These are phyloP conservation scores for Eupsilia transversa DNA, from an alignment of 2,888 invertebrate genomes.

Conservation along the genomic window DNA sequence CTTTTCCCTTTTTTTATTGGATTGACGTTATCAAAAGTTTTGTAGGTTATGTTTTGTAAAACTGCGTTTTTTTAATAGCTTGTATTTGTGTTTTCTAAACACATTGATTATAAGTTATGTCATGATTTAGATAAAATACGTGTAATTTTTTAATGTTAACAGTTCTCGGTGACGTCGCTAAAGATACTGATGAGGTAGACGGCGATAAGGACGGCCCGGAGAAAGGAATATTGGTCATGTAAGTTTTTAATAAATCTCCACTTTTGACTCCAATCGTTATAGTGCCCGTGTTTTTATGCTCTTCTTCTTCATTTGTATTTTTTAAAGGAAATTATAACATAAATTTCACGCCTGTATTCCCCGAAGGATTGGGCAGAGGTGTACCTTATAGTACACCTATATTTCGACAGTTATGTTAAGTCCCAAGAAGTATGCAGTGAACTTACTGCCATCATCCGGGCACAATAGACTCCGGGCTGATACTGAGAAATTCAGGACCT, in stretches of 20 bases:
- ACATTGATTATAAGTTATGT: background rate
- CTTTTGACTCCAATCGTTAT: background rate
- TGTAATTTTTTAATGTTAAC: slow-evolving; percentile 33
- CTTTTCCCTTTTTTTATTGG: background rate
- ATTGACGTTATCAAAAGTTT: slow-evolving; percentile 8
- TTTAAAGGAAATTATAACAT: background rate
- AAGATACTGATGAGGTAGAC: slow-evolving; percentile 71
- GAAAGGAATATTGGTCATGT: slow-evolving; percentile 81
- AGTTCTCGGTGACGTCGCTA: slow-evolving; percentile 80
- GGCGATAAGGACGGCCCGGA: slow-evolving; percentile 75
- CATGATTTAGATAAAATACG: background rate
- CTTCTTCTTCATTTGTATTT: background rate
- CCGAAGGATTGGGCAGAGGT: background rate
- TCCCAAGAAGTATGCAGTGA: background rate
- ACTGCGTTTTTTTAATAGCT: background rate
- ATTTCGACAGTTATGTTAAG: background rate
- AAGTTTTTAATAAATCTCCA: slow-evolving; percentile 59
- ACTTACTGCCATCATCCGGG: background rate
- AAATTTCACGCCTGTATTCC: background rate
- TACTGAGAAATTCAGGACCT: background rate
- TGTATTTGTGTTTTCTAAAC: background rate
- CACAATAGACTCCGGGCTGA: background rate
- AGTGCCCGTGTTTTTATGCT: background rate
- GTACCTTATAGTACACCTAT: background rate
- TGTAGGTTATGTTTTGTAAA: slow-evolving; percentile 34